phyloP scores from a whole-genome alignment of 2,888 invertebrate species.

The Branchipolynoe longqiensis region DNA sequence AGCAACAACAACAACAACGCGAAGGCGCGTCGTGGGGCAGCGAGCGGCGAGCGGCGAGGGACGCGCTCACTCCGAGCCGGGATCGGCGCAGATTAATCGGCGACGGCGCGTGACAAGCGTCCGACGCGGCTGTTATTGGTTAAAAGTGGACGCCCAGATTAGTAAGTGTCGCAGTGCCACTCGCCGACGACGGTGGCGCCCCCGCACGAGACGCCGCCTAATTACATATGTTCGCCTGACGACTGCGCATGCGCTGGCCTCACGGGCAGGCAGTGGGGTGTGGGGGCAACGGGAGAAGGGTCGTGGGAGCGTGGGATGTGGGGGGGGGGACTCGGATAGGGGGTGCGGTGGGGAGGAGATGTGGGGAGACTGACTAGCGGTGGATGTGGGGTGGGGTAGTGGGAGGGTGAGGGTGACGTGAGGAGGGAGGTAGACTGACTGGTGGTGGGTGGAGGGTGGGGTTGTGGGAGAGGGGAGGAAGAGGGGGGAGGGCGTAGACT shows the following conservation, averaged over 20 bases:
- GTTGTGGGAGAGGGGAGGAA: background rate
- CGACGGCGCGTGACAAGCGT: background rate
- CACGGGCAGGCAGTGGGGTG: background rate
- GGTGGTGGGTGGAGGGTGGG: too few species aligned
- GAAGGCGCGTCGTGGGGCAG: background rate
- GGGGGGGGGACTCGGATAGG: too few species aligned
- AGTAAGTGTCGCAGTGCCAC: background rate
- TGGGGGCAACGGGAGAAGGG: too few species aligned
- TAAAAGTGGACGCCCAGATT: background rate
- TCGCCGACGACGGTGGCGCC: background rate
- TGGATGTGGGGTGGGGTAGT: too few species aligned
- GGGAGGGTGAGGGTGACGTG: background rate
- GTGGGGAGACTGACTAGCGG: too few species aligned
- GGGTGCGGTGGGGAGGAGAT: too few species aligned
- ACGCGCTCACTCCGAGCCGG: too few species aligned
- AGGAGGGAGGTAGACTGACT: conserved; percentile 10
- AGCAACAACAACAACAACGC: background rate
- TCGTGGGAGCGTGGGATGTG: too few species aligned
- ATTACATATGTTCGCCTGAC: conserved; percentile 40
- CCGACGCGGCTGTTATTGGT: background rate
- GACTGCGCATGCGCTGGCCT: background rate
- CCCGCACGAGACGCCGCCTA: background rate
- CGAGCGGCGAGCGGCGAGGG: background rate
- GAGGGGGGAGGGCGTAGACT: background rate
- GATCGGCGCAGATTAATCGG: background rate